Percentiles rank a stretch among this genome's conserved stretches.
phyloP scores from a whole-genome alignment of 2,888 invertebrate genomes.

The Parnassius smintheus region DNA sequence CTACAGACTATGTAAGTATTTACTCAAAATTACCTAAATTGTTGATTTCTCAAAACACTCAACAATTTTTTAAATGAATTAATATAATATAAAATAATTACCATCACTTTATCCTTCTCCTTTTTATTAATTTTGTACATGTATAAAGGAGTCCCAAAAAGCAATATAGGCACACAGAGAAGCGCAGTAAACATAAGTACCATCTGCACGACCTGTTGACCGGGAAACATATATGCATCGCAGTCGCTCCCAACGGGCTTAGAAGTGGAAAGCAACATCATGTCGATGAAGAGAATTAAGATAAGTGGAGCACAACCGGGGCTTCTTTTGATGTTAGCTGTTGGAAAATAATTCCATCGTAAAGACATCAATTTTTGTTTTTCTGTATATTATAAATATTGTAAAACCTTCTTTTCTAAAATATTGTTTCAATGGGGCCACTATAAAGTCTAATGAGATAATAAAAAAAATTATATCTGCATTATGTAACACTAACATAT shows the following conservation, averaged over 20 bases:
- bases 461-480: no score
- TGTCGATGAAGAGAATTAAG: slow-evolving; percentile 89
- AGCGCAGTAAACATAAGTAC: slow-evolving; percentile 80
- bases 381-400: no score
- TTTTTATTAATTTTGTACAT: slow-evolving; percentile 40
- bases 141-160: slow-evolving; percentile 87
- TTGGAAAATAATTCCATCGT: slow-evolving; percentile 1
- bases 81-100: not conserved
- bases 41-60: no score
- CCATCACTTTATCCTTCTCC: slow-evolving; percentile 33
- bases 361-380: not conserved
- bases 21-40: no score
- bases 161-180: slow-evolving; percentile 85
- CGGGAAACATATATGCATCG: slow-evolving; percentile 78
- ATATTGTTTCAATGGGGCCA: no score
- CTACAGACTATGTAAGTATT: no score
- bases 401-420: no score
- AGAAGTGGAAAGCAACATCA: slow-evolving; percentile 80
- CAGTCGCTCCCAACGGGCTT: slow-evolving; percentile 57
- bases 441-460: no score
- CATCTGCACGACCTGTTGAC: slow-evolving; percentile 80
- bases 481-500: no score
- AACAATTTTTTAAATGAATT: no score
- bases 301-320: slow-evolving; percentile 87
- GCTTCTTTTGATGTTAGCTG: slow-evolving; percentile 41